phyloP scores from a whole-genome alignment of 2,888 invertebrate genomes.

The Cheilosia variabilis region DNA sequence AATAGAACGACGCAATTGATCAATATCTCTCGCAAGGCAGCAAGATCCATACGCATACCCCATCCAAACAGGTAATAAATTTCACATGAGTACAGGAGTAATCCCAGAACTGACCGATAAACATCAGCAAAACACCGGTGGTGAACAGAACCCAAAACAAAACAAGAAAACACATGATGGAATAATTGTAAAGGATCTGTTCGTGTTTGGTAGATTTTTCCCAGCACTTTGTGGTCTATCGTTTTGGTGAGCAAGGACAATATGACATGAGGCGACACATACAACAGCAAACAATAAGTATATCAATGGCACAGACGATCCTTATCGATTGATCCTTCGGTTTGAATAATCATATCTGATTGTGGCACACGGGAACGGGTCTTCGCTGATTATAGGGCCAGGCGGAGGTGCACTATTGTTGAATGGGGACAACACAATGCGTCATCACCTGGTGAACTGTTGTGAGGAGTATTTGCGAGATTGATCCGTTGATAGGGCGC shows the following conservation, averaged over 20 bases:
- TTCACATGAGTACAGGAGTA: constrained; percentile 8
- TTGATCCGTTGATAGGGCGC: constrained; percentile 69
- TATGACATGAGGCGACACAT: constrained; percentile 46
- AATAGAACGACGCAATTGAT: constrained; percentile 56
- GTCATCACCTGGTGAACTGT: constrained; percentile 63
- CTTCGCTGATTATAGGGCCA: constrained; percentile 11
- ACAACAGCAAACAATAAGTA: constrained; percentile 43
- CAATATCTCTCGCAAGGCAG: constrained; percentile 38
- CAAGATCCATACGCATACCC: constrained; percentile 31
- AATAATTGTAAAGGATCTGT: constrained; percentile 18
- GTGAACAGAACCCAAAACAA: background rate
- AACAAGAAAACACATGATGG: constrained; percentile 8
- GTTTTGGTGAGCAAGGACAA: constrained; percentile 43
- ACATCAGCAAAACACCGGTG: constrained; percentile 32
- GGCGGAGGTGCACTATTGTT: constrained; percentile 54
- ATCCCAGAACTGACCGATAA: constrained; percentile 57
- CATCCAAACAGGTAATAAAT: constrained; percentile 58
- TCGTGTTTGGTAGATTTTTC: background rate
- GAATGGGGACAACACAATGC: constrained; percentile 28
- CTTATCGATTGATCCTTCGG: constrained; percentile 46
- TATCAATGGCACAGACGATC: constrained; percentile 62
- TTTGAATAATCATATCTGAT: constrained; percentile 66
- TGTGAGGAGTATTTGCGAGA: constrained; percentile 51
- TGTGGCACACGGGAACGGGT: constrained; percentile 35
- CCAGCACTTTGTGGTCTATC: constrained; percentile 38